These are phyloP conservation scores for Drosophila yakuba DNA, from an alignment of 1,140 invertebrate genomes.

Conservation along the genomic window DNA sequence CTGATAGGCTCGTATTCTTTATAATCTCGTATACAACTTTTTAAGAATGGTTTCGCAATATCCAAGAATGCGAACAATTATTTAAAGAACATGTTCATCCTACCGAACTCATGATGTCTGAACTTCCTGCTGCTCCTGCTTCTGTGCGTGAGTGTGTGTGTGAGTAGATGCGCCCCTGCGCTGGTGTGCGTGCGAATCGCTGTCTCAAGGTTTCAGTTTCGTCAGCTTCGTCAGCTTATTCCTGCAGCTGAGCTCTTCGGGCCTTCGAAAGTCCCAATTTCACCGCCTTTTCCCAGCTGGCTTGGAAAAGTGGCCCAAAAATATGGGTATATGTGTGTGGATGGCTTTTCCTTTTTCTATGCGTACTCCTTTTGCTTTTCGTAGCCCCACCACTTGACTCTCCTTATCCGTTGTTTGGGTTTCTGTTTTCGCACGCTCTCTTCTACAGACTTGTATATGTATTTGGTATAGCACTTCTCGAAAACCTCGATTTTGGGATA, in stretches of 20 bases:
- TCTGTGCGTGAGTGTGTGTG: conserved; percentile 7
- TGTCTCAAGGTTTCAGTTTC: conserved; percentile 28
- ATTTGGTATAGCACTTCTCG: background rate
- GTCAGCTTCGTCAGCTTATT: conserved; percentile 36
- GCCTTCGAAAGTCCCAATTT: conserved; percentile 57
- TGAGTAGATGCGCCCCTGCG: background rate
- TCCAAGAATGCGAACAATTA: background rate
- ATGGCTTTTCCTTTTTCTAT: conserved; percentile 8
- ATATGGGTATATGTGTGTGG: background rate
- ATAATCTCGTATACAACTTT: no score
- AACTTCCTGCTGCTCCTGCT: conserved; percentile 20
- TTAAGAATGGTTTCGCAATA: background rate
- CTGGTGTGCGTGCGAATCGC: conserved; percentile 2
- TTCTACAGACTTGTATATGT: background rate
- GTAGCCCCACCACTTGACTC: conserved; percentile 16
- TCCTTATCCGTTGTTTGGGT: conserved; percentile 46
- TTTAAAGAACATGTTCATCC: conserved; percentile 52
- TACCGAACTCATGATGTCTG: conserved; percentile 71
- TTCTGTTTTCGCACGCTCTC: conserved; percentile 52
- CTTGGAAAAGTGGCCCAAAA: conserved; percentile 11
- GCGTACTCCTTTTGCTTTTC: conserved; percentile 5
- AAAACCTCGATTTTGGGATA: background rate
- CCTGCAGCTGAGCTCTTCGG: conserved; percentile 36
- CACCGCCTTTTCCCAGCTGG: conserved; percentile 26
- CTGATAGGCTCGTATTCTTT: no score